Evolutionary conservation across 2,888 invertebrate species (phyloP).

Genomic region (Quadroppia sp.): DNA sequence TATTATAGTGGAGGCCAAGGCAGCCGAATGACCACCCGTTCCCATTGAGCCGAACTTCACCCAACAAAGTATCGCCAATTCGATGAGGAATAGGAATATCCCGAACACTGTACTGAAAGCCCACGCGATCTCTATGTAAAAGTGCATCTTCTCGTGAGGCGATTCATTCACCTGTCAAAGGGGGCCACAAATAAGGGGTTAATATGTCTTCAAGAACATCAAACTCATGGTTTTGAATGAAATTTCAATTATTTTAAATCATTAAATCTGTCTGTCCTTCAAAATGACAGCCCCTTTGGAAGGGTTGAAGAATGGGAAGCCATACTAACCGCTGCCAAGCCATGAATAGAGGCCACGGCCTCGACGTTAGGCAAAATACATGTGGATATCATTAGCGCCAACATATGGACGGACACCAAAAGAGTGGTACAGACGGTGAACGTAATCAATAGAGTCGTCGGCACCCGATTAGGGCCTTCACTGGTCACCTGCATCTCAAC

Average conservation of each 20-base stretch:
- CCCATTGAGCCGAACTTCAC: constrained; percentile 71
- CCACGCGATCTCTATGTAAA: constrained; percentile 85
- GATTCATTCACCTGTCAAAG: constrained; percentile 53
- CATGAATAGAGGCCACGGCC: constrained; percentile 75
- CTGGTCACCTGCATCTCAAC: constrained; percentile 80
- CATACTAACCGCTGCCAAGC: constrained; percentile 45
- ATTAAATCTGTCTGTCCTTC: too few relatives aligned
- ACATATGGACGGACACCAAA: constrained; percentile 84
- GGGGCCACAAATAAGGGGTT: too few relatives aligned
- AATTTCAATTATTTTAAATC: too few relatives aligned
- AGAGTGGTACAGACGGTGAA: constrained; percentile 88
- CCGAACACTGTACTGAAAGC: constrained; percentile 88
- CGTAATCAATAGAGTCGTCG: constrained; percentile 77
- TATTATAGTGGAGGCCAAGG: constrained; percentile 76
- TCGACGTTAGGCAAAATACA: constrained; percentile 91
- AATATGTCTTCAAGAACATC: too few relatives aligned
- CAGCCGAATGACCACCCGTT: constrained; percentile 54
- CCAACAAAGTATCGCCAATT: constrained; percentile 88
- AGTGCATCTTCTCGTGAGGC: constrained; percentile 56
- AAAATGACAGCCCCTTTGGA: too few relatives aligned
- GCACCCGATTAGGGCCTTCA: constrained; percentile 57
- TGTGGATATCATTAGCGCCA: constrained; percentile 93
- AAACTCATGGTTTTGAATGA: too few relatives aligned
- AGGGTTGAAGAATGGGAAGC: too few relatives aligned
- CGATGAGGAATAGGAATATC: constrained; percentile 75